Conservation (phyloP, 1,140 invertebrate genomes). For the Oscheius sp. region DNA sequence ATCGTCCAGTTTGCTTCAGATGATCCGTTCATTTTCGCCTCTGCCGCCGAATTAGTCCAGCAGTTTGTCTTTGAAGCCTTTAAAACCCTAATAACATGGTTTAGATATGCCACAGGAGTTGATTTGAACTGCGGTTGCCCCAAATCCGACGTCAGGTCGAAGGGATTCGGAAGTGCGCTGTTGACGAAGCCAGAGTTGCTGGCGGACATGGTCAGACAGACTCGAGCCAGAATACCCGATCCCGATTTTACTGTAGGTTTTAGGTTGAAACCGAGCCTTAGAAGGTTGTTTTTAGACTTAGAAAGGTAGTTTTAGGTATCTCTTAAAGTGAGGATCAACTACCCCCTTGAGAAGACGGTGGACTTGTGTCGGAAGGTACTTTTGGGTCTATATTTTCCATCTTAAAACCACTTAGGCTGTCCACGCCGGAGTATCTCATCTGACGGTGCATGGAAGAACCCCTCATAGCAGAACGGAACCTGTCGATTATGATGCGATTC, state of each 20-base stretch:
- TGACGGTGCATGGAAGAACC: constrained; percentile 85
- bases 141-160: constrained; percentile 76
- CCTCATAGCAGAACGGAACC: constrained; percentile 75
- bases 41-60: constrained; percentile 78
- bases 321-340: constrained; percentile 35
- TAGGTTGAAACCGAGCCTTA: not conserved
- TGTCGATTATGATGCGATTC: constrained; percentile 74
- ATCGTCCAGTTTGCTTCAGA: constrained; percentile 92
- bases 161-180: constrained; percentile 82
- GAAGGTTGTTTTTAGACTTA: not conserved
- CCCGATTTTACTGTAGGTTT: constrained; percentile 21
- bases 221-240: constrained; percentile 32
- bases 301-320: constrained; percentile 17
- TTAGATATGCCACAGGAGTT: constrained; percentile 78
- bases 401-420: constrained; percentile 68
- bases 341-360: constrained; percentile 66
- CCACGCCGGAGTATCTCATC: constrained; percentile 78
- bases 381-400: not conserved
- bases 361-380: constrained; percentile 70
- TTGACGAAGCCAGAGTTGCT: constrained; percentile 80
- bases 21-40: constrained; percentile 76
- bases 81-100: constrained; percentile 29
- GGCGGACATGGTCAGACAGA: constrained; percentile 51
- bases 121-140: constrained; percentile 96
- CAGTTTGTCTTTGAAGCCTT: constrained; percentile 68